Conservation (phyloP, 2,797 vertebrate species). For the Girardinus metallicus region DNA sequence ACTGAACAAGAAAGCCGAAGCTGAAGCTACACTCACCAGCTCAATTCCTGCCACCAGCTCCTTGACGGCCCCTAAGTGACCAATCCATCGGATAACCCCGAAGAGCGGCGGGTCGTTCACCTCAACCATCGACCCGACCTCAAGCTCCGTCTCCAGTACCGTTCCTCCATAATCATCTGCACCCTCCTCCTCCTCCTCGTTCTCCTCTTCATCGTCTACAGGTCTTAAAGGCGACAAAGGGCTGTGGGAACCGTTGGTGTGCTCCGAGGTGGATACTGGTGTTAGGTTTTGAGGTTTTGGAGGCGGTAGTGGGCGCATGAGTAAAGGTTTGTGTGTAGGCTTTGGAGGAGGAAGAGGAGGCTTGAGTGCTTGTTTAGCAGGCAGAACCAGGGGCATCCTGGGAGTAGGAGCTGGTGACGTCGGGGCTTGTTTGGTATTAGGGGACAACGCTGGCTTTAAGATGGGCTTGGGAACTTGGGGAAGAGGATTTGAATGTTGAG, state of each 20-base stretch:
- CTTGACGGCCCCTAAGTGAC: conserved; percentile 65
- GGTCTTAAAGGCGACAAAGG: conserved; percentile 48
- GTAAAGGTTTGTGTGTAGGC: conserved; percentile 28
- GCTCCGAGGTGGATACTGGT: not conserved
- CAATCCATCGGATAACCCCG: conserved; percentile 88
- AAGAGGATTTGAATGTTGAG: conserved; percentile 28
- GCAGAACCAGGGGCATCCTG: conserved; percentile 52
- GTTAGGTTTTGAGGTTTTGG: conserved; percentile 50
- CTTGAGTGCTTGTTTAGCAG: conserved; percentile 46
- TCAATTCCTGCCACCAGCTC: conserved; percentile 84
- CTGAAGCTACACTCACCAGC: conserved; percentile 71
- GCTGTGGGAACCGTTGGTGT: conserved; percentile 53
- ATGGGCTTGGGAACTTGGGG: conserved; percentile 45
- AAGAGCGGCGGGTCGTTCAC: conserved; percentile 85
- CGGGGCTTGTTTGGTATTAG: conserved; percentile 29
- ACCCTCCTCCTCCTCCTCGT: not conserved
- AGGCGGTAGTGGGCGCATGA: conserved; percentile 36
- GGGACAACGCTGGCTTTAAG: conserved; percentile 40
- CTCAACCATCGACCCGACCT: conserved; percentile 86
- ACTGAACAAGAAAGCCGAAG: not conserved
- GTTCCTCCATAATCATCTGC: conserved; percentile 27
- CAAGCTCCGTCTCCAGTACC: conserved; percentile 53
- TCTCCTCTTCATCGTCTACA: not conserved
- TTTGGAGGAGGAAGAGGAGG: conserved; percentile 58
- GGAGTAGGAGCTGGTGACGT: conserved; percentile 16